These are phyloP conservation scores for Xestia rhomboidea DNA, from an alignment of 2,888 invertebrate genomes.

Conservation along the genomic window DNA sequence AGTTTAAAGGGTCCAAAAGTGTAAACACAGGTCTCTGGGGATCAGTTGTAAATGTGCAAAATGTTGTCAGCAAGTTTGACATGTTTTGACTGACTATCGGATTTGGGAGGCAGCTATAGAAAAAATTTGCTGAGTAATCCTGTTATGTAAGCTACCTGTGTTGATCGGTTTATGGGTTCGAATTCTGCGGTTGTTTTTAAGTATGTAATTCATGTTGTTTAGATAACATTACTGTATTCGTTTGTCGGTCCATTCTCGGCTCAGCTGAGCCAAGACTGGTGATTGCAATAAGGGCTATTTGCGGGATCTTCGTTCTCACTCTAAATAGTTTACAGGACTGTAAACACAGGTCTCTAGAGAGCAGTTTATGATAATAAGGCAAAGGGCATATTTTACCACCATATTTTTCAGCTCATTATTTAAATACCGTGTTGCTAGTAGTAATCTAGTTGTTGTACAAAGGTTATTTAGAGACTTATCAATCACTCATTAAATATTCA, in stretches of 20 bases:
- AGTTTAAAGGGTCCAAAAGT: conserved; percentile 75
- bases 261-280: neutral
- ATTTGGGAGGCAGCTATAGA: conserved; percentile 68
- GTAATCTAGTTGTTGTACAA: too few species aligned
- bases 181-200: conserved; percentile 13
- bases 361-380: too few species aligned
- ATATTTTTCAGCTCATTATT: too few species aligned
- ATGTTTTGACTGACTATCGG: conserved; percentile 86
- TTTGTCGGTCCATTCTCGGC: neutral
- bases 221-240: neutral
- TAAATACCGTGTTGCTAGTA: too few species aligned
- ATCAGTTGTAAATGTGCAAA: conserved; percentile 77
- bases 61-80: conserved; percentile 84
- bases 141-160: conserved; percentile 80
- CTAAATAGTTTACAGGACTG: conserved; percentile 72
- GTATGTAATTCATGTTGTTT: neutral
- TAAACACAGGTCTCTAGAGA: conserved; percentile 80
- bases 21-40: conserved; percentile 80
- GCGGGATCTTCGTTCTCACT: conserved; percentile 68
- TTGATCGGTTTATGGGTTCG: conserved; percentile 56
- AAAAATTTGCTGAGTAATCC: conserved; percentile 82
- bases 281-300: neutral
- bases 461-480: too few species aligned
- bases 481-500: too few species aligned
- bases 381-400: too few species aligned